These are phyloP conservation scores for Podarcis lilfordi DNA, from an alignment of 2,797 vertebrate genomes.

Conservation along the genomic window DNA sequence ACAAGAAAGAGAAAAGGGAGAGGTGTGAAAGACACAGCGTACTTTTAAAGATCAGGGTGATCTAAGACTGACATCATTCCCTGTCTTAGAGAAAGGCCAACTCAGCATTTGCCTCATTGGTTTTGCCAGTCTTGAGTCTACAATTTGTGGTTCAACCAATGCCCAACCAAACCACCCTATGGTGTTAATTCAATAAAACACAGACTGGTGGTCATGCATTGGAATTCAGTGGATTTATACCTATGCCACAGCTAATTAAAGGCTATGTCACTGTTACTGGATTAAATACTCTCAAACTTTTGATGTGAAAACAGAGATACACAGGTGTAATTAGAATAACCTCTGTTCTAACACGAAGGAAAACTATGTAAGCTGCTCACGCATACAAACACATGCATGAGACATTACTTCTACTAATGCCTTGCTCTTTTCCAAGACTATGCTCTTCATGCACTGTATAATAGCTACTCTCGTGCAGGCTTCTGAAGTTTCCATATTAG, in stretches of 20 bases:
- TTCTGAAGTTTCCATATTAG: not conserved
- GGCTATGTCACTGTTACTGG: not conserved
- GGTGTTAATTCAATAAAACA: not conserved
- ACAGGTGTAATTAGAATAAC: not conserved
- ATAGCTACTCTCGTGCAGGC: too few species aligned
- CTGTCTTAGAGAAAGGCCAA: not conserved
- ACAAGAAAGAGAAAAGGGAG: not conserved
- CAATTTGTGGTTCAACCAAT: not conserved
- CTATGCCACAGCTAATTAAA: not conserved
- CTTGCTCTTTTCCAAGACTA: too few species aligned
- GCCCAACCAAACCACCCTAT: not conserved
- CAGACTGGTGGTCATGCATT: not conserved
- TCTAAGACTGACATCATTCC: not conserved
- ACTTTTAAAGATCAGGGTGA: not conserved
- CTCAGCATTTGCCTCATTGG: not conserved
- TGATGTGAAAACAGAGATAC: not conserved
- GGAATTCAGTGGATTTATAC: not conserved
- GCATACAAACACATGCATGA: too few species aligned
- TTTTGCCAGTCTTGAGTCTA: not conserved
- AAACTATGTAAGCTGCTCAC: too few species aligned
- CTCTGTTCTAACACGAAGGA: too few species aligned
- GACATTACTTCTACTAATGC: too few species aligned
- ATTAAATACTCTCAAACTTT: not conserved
- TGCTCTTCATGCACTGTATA: too few species aligned
- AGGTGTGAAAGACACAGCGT: not conserved